These are phyloP conservation scores for Auanema freiburgensis DNA, from an alignment of 2,888 invertebrate species.

Conservation along the genomic window DNA sequence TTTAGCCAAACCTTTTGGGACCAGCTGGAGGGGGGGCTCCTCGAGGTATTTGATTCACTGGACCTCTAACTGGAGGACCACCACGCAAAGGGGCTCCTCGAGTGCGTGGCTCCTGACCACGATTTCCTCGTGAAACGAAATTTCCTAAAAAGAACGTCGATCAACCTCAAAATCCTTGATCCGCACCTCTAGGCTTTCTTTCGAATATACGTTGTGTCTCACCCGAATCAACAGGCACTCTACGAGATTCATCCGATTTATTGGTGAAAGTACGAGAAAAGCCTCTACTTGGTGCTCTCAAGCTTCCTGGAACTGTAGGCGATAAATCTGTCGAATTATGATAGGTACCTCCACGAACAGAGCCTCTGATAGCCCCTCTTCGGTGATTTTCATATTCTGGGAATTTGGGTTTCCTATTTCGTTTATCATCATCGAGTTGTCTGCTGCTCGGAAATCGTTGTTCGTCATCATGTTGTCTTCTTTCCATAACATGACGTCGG, in stretches of 20 bases:
- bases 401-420: neutral
- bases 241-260: neutral
- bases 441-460: neutral
- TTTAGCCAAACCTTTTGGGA: too few relatives aligned
- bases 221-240: too few relatives aligned
- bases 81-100: too few relatives aligned
- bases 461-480: constrained; percentile 4
- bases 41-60: too few relatives aligned
- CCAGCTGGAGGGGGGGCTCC: too few relatives aligned
- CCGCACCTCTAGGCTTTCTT: too few relatives aligned
- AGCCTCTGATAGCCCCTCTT: constrained; percentile 14
- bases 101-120: too few relatives aligned
- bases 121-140: too few relatives aligned
- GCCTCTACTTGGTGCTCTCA: neutral
- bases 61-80: too few relatives aligned
- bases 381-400: constrained; percentile 19
- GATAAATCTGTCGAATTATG: neutral
- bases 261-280: neutral
- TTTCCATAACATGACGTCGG: neutral
- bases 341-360: constrained; percentile 3
- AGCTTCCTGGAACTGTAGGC: constrained; percentile 7
- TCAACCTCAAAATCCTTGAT: too few relatives aligned
- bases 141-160: too few relatives aligned
- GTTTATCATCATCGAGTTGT: neutral
- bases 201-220: too few relatives aligned